These are phyloP conservation scores for Ahaetulla prasina DNA, from an alignment of 2,113 vertebrate species.

Conservation along the genomic window DNA sequence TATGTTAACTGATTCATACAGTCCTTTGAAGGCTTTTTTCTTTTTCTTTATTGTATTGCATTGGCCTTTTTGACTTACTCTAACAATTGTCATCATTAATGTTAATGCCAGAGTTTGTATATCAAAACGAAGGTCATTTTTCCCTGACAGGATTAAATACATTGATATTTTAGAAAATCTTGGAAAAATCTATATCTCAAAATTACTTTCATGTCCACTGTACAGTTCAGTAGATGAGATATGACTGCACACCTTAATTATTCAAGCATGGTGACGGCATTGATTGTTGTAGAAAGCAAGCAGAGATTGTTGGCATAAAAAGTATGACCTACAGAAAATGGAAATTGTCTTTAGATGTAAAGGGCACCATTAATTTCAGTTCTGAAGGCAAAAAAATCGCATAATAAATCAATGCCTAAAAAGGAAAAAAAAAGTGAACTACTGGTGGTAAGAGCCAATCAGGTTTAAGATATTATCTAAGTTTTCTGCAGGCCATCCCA, in stretches of 20 bases:
- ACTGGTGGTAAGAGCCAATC: neutral
- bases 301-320: slow-evolving; percentile 2
- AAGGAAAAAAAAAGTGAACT: neutral
- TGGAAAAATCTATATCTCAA: slow-evolving; percentile 1
- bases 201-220: neutral
- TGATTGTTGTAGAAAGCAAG: neutral
- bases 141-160: neutral
- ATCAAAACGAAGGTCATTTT: neutral
- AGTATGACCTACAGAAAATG: slow-evolving; percentile 7
- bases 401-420: slow-evolving; percentile 9
- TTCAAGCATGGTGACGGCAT: neutral
- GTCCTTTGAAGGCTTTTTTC: neutral
- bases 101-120: neutral
- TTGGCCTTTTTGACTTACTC: neutral
- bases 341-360: slow-evolving; percentile 11
- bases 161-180: slow-evolving; percentile 4
- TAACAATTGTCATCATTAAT: slow-evolving; percentile 4
- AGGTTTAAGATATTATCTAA: neutral
- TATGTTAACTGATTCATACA: neutral
- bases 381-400: neutral
- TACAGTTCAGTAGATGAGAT: slow-evolving; percentile 1
- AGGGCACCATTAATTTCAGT: slow-evolving; percentile 8
- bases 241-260: slow-evolving; percentile 7
- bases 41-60: neutral
- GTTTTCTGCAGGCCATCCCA: neutral